Conservation (phyloP, 1,140 invertebrate genomes). For the Meloidogyne floridensis region DNA sequence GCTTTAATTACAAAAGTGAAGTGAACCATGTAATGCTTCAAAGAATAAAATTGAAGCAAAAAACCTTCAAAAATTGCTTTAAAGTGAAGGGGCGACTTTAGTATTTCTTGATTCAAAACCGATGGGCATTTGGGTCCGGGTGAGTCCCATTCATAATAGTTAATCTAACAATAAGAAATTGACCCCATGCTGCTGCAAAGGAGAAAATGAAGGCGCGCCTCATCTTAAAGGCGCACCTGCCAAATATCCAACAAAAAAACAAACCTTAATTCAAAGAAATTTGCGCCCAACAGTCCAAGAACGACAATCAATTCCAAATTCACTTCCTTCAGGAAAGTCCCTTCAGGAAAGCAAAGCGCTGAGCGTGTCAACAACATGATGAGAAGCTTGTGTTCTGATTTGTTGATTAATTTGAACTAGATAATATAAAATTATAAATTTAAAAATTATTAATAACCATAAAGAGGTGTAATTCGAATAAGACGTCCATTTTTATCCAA, state of each 20-base stretch:
- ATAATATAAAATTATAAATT: slow-evolving; percentile 14
- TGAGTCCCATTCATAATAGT: too few species aligned
- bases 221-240: too few species aligned
- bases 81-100: too few species aligned
- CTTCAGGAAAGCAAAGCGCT: slow-evolving; percentile 16
- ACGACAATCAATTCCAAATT: slow-evolving; percentile 95
- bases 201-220: too few species aligned
- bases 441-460: background rate
- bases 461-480: slow-evolving; percentile 32
- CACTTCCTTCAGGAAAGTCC: slow-evolving; percentile 81
- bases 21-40: too few species aligned
- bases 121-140: too few species aligned
- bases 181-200: too few species aligned
- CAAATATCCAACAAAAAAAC: background rate
- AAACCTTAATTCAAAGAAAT: slow-evolving; percentile 85
- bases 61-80: too few species aligned
- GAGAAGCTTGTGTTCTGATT: slow-evolving; percentile 27
- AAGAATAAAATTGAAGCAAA: too few species aligned
- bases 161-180: too few species aligned
- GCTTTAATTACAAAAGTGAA: too few species aligned
- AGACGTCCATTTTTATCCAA: slow-evolving; percentile 39
- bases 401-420: slow-evolving; percentile 46
- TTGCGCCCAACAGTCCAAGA: slow-evolving; percentile 87
- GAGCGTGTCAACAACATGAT: slow-evolving; percentile 46
- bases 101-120: too few species aligned